phyloP scores from a whole-genome alignment of 2,888 invertebrate species.

The Fragum sueziense region DNA sequence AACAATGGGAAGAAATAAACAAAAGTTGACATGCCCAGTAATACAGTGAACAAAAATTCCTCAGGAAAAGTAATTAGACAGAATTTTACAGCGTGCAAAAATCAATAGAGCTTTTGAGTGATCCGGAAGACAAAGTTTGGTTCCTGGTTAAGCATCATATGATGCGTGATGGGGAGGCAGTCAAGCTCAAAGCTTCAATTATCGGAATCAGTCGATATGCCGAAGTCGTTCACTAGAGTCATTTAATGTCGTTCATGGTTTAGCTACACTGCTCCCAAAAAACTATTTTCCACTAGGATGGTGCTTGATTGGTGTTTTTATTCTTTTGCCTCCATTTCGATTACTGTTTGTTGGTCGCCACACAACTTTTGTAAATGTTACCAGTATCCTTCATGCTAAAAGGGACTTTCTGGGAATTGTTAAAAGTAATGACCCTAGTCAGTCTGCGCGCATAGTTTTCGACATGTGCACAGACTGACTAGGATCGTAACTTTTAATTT shows the following conservation, averaged over 20 bases:
- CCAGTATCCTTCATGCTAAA: too few species aligned
- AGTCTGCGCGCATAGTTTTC: too few species aligned
- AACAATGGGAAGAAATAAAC: neutral
- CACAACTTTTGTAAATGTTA: too few species aligned
- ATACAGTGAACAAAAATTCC: slow-evolving; percentile 6
- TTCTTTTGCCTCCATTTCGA: too few species aligned
- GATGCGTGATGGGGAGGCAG: slow-evolving; percentile 36
- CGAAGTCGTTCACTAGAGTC: slow-evolving; percentile 3
- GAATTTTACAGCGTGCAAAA: slow-evolving; percentile 21
- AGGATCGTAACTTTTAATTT: too few species aligned
- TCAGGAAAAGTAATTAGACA: slow-evolving; percentile 18
- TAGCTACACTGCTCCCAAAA: slow-evolving; percentile 15
- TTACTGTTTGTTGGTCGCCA: too few species aligned
- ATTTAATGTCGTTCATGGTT: neutral
- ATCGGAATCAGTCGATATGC: slow-evolving; percentile 27
- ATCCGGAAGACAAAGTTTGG: slow-evolving; percentile 26
- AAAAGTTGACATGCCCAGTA: neutral
- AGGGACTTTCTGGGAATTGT: too few species aligned
- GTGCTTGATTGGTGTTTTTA: neutral
- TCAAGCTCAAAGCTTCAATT: slow-evolving; percentile 37
- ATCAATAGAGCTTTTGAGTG: slow-evolving; percentile 17
- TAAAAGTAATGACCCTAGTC: too few species aligned
- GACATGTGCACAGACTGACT: too few species aligned
- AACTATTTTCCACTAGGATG: slow-evolving; percentile 7
- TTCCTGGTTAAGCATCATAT: slow-evolving; percentile 26